Conservation (phyloP, 2,113 vertebrate genomes). For the Alligator sinensis region DNA sequence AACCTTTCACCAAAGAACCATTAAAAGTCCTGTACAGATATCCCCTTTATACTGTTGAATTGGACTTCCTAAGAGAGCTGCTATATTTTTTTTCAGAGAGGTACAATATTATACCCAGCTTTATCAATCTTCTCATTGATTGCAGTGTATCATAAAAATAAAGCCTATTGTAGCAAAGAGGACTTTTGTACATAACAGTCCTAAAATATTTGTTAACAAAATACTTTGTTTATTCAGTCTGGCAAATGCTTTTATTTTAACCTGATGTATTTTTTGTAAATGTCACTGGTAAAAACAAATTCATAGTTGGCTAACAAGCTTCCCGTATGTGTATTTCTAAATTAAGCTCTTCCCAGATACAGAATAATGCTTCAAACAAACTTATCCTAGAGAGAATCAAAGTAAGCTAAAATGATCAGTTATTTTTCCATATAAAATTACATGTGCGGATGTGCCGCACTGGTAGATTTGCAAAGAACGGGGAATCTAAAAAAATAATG, state of each 20-base stretch:
- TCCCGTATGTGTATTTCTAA: constrained; percentile 53
- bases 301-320: constrained; percentile 43
- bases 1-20: constrained; percentile 47
- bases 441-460: constrained; percentile 11
- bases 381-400: constrained; percentile 31
- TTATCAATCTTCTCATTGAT: neutral
- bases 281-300: constrained; percentile 52
- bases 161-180: neutral
- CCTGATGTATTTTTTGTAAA: constrained; percentile 55
- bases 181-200: neutral
- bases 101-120: neutral
- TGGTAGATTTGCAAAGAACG: constrained; percentile 34
- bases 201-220: constrained; percentile 64
- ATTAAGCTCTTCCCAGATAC: constrained; percentile 57
- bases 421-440: constrained; percentile 30
- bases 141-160: neutral
- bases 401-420: neutral
- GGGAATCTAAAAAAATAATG: neutral
- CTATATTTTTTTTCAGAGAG: constrained; percentile 5
- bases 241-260: constrained; percentile 68
- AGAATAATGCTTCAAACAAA: constrained; percentile 48
- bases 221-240: constrained; percentile 62
- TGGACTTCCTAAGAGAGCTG: neutral
- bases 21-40: constrained; percentile 7
- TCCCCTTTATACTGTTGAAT: neutral